Conservation (phyloP, 2,113 vertebrate species). For the Tursiops truncatus region DNA sequence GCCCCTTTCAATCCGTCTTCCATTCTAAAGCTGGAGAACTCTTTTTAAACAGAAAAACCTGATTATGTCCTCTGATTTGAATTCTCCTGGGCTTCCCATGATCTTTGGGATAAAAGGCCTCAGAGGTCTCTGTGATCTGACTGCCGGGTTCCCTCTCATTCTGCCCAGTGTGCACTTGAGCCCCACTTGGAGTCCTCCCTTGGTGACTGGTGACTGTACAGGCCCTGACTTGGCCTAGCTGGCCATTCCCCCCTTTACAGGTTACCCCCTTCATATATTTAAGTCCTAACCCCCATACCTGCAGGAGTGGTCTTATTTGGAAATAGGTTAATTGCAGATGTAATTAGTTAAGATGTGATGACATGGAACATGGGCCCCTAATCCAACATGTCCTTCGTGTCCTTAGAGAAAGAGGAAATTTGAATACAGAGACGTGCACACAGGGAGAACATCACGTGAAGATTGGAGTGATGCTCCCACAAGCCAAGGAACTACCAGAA, state of each 20-base stretch:
- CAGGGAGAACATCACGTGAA: fast-evolving
- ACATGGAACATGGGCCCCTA: not conserved
- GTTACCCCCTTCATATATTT: not conserved
- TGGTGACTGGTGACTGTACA: not conserved
- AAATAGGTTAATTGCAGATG: not conserved
- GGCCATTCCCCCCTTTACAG: not conserved
- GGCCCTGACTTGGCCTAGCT: not conserved
- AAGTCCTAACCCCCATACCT: not conserved
- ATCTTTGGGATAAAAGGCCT: not conserved
- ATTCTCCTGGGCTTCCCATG: not conserved
- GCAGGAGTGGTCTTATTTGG: not conserved
- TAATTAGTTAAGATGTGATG: not conserved
- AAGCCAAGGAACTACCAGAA: not conserved
- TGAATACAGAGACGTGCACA: not conserved
- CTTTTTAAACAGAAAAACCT: not conserved
- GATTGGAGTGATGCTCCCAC: not conserved
- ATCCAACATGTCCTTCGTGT: not conserved
- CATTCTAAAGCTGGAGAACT: fast-evolving
- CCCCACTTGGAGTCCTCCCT: not conserved
- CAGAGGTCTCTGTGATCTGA: not conserved
- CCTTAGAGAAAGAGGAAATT: not conserved
- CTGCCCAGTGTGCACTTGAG: not conserved
- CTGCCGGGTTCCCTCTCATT: not conserved
- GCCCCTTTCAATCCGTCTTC: not conserved
- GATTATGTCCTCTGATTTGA: not conserved